Percentiles rank a stretch among this genome's conserved stretches.
These are phyloP conservation scores for Cranoglanis bouderius DNA, from an alignment of 2,113 vertebrate genomes.

Conservation along the genomic window DNA sequence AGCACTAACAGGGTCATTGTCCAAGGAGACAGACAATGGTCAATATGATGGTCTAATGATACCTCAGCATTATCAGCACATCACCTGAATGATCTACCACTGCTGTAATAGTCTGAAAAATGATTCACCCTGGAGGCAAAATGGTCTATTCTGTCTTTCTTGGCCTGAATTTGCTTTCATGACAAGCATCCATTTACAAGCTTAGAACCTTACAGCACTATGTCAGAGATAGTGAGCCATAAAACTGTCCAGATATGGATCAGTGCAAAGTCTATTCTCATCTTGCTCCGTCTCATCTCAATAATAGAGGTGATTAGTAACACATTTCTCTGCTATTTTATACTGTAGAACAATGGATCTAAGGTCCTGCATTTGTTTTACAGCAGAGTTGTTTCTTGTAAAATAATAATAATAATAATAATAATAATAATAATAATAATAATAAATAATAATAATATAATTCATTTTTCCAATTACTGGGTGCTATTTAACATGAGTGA, in stretches of 20 bases:
- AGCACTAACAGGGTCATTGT: neutral
- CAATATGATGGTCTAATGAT: neutral
- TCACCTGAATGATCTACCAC: slow-evolving; percentile 14
- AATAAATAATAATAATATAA: too few relatives aligned
- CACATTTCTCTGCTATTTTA: neutral
- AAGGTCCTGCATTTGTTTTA: neutral
- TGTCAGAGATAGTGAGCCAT: slow-evolving; percentile 19
- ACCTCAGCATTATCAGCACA: slow-evolving; percentile 4
- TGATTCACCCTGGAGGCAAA: neutral
- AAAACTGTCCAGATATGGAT: slow-evolving; percentile 23
- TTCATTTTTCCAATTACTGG: neutral
- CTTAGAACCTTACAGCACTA: slow-evolving; percentile 5
- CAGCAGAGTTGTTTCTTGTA: neutral
- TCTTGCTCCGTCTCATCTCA: neutral
- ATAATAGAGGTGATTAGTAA: slow-evolving; percentile 22
- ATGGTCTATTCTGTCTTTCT: neutral
- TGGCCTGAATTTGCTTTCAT: slow-evolving; percentile 23
- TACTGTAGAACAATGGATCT: neutral
- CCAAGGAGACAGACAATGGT: slow-evolving; percentile 6
- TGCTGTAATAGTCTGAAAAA: slow-evolving; percentile 1
- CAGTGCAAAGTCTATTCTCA: slow-evolving; percentile 20
- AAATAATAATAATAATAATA: too few relatives aligned
- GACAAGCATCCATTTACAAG: neutral
- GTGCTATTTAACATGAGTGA: neutral
- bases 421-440: too few relatives aligned